Percentiles rank a stretch among this genome's conserved stretches.
phyloP scores from a whole-genome alignment of 2,797 vertebrate genomes.

The Orientallactaga sibirica region DNA sequence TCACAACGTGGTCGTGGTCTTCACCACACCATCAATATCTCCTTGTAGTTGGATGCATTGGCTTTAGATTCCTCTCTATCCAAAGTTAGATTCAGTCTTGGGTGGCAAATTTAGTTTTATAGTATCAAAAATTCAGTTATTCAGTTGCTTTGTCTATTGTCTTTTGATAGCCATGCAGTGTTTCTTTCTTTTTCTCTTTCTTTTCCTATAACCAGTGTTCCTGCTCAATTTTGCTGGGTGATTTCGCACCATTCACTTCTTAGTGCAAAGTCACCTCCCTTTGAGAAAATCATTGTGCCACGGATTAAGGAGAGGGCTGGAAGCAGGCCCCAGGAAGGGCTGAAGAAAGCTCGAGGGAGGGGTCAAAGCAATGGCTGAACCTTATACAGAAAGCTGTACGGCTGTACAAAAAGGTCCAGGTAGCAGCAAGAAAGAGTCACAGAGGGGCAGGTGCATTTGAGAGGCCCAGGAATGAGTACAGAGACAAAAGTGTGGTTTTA shows the following conservation, averaged over 20 bases:
- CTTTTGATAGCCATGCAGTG: neutral
- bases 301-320: conserved; percentile 41
- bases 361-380: conserved; percentile 30
- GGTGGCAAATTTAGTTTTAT: conserved; percentile 26
- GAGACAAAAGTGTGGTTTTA: neutral
- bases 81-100: neutral
- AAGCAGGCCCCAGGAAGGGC: conserved; percentile 24
- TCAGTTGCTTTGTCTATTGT: neutral
- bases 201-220: conserved; percentile 27
- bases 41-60: neutral
- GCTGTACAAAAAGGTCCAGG: neutral
- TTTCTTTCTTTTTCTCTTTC: neutral
- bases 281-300: conserved; percentile 60
- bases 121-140: neutral
- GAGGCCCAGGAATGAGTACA: conserved; percentile 36
- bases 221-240: conserved; percentile 40
- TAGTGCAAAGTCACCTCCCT: conserved; percentile 40
- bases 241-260: conserved; percentile 58
- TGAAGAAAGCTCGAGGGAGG: conserved; percentile 22
- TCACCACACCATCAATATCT: neutral
- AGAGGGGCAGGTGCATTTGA: conserved; percentile 32
- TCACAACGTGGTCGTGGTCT: neutral
- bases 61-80: neutral
- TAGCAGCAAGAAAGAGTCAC: rapidly evolving
- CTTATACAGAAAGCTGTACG: neutral